Evolutionary conservation across 2,888 invertebrate genomes (phyloP).

Genomic region (Meteorus colon): DNA sequence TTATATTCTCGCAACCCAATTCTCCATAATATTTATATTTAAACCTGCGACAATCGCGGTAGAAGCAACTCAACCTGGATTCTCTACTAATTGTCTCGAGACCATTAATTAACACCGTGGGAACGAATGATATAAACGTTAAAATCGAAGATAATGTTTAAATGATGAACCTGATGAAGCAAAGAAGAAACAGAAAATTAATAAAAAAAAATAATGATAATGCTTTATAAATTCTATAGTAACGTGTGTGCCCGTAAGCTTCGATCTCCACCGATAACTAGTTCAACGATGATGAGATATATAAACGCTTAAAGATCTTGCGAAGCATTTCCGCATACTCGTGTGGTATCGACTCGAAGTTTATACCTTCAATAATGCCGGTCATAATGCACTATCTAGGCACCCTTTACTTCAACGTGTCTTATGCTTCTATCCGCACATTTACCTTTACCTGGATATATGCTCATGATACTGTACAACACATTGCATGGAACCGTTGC

Average conservation of each 20-base stretch:
- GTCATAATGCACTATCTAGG: constrained; percentile 35
- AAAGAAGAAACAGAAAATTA: constrained; percentile 1
- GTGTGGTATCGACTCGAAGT: neutral
- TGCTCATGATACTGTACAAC: neutral
- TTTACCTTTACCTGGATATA: constrained; percentile 8
- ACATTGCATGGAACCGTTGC: constrained; percentile 37
- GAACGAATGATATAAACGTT: neutral
- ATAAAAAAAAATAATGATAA: constrained; percentile 9
- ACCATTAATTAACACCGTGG: constrained; percentile 26
- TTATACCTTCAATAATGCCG: constrained; percentile 37
- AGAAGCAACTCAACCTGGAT: constrained; percentile 20
- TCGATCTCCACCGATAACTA: constrained; percentile 30
- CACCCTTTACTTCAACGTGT: constrained; percentile 18
- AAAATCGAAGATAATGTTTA: too few relatives aligned
- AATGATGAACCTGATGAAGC: neutral
- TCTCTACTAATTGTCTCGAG: constrained; percentile 15
- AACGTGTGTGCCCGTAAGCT: neutral
- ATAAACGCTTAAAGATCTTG: constrained; percentile 5
- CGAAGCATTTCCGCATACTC: constrained; percentile 42
- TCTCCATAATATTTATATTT: neutral
- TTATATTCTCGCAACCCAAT: neutral
- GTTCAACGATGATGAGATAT: constrained; percentile 29
- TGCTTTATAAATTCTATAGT: neutral
- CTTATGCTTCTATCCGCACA: neutral
- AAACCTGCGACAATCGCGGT: neutral